Evolutionary conservation across 2,888 invertebrate species (phyloP).

Genomic region (Tolmerus cingulatus): DNA sequence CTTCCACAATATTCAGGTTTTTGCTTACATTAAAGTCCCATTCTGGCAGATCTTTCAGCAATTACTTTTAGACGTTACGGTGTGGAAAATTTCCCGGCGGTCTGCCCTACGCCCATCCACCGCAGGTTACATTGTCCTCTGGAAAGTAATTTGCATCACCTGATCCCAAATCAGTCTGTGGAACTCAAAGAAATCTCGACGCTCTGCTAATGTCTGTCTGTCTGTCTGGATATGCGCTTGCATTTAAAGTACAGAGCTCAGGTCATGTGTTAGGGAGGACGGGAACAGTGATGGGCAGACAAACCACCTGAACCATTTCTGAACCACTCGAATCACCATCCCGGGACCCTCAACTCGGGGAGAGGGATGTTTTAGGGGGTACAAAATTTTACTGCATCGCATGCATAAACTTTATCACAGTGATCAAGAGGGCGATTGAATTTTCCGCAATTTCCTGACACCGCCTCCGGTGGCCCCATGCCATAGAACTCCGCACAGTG

Average conservation of each 20-base stretch:
- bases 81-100: background rate
- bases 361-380: background rate
- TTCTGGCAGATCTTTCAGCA: background rate
- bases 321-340: background rate
- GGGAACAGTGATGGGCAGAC: background rate
- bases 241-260: background rate
- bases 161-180: background rate
- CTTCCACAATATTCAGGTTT: background rate
- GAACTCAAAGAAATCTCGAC: background rate
- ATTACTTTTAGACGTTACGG: background rate
- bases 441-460: constrained; percentile 10
- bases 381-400: background rate
- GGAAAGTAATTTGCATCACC: background rate
- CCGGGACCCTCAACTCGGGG: background rate
- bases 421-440: background rate
- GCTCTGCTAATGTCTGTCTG: background rate
- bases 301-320: background rate
- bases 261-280: background rate
- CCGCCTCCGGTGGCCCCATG: background rate
- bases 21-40: background rate
- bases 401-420: background rate
- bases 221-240: background rate
- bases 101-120: background rate
- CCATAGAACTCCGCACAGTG: background rate
- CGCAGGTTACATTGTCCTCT: background rate